Evolutionary conservation across 1,140 invertebrate species (phyloP), one percentile per base, ranked within the genome.

Genomic region (Caenorhabditis remanei): DNA sequence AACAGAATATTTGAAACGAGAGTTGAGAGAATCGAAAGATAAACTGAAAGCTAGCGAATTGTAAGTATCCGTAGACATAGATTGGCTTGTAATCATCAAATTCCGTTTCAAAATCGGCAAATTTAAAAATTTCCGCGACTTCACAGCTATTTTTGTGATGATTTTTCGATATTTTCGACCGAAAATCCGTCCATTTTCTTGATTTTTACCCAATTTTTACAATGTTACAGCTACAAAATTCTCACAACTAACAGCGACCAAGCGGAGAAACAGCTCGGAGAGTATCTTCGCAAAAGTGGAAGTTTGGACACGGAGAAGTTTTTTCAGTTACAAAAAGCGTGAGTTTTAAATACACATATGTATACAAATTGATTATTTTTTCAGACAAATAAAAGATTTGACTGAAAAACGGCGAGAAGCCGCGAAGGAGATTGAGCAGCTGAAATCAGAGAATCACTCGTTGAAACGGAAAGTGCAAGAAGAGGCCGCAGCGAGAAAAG

Each of bases 211-310:
- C n/a, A 84, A 55, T 58, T 19, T n/a, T n/a, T 58, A 11, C 5
- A 9, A 24, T 46, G 9, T 53, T 65, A 11, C 61, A 84, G 83
- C 24, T 61, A 84, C 9, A 84, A 84, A 84, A 61, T 65, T 19
- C 55, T 63, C 8, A 65, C 19, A 4, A 48, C 19, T 58, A n/a
- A 84, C 21, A 84, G 61, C 32, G 50, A 46, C 8, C 9, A 84
- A 58, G 43, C 83, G 0, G 83, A 84, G 0, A 84, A 84, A 21
- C 83, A 43, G 40, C 55, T 63, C 4, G 55, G 46, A 7, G 83
- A 84, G 19, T 61, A 84, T 24, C 41, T 79, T 0, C 4, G 46
- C 2, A 50, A 79, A 79, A 53, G 41, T 50, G 71, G 71, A 14
- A 32, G 11, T 79, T 24, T 79, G n/a, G 71, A 79, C 6, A 50